Evolutionary conservation across 2,888 invertebrate genomes (phyloP), one percentile per base, ranked within the genome.

Genomic region (Vandiemenella viatica): DNA sequence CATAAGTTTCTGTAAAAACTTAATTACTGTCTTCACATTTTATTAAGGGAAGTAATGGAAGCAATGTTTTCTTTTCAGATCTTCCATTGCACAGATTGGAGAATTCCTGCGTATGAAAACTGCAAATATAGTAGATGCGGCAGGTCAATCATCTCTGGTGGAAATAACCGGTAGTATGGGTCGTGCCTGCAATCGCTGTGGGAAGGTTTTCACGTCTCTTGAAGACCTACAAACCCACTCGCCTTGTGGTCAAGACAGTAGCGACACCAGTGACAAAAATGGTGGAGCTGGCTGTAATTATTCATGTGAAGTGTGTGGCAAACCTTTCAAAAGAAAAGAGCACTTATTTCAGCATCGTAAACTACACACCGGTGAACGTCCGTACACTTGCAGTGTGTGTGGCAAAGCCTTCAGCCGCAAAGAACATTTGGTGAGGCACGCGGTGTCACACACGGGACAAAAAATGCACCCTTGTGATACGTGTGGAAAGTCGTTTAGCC

Each of bases 381-480:
- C 80, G 0, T 81, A 77, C 58, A 75, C 73, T 18, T 81, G 80
- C 55, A 70, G 71, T 1, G 72, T 76, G 37, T 81, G 81, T 59
- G 70, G 74, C 41, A 80, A 80, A 58, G 72, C 77, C 1, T 81
- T 80, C 59, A 77, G 77, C 58, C 70, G 80, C 2, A 80, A 81
- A 56, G 80, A 81, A 59, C 81, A 81, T 61, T 61, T 81, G 45
- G 68, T 79, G 48, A 68, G 80, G 4, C 81, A 81, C 40, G 52
- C 52, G 16, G 52, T 78, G 1, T 76, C 79, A 2, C 80, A 81
- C 58, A 77, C 79, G 1, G 80, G 80, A 1, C 72, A 76, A 56
- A 79, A 79, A 58, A 75, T 77, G 68, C 79, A 75, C 58, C 73
- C 70, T 43, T 80, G 79, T 60, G 76, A 76, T 50, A 65, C 74